Conservation (phyloP, 2,888 invertebrate species). For the Chorisops tibialis region DNA sequence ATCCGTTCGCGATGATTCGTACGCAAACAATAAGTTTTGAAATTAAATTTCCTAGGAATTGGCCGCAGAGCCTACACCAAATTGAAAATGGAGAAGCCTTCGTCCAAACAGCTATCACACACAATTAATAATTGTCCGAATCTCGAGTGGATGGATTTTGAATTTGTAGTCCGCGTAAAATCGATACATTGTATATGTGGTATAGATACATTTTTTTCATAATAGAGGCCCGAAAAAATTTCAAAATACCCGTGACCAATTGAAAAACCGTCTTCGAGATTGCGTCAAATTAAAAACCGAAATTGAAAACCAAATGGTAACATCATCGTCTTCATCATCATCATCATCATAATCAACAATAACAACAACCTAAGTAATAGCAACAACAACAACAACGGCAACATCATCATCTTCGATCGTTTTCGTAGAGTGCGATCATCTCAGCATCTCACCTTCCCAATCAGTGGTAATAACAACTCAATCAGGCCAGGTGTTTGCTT, state of each 20-base stretch:
- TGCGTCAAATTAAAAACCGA: conserved; percentile 29
- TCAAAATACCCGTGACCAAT: conserved; percentile 32
- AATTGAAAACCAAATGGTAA: conserved; percentile 33
- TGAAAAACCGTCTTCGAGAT: conserved; percentile 26
- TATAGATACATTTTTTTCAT: no score
- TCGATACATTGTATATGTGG: no score
- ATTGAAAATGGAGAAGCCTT: conserved; percentile 16
- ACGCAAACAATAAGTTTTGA: conserved; percentile 23
- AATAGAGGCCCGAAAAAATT: conserved; percentile 13
- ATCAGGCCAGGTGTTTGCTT: conserved; percentile 19
- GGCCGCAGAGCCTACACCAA: conserved; percentile 19
- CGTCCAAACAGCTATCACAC: neutral
- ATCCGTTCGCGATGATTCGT: conserved; percentile 24
- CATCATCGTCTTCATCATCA: conserved; percentile 29
- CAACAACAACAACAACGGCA: conserved; percentile 1
- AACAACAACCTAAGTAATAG: neutral
- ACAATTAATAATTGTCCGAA: no score
- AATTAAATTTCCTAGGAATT: conserved; percentile 24
- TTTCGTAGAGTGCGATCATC: conserved; percentile 22
- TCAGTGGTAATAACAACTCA: conserved; percentile 16
- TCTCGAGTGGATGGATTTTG: neutral
- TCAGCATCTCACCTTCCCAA: conserved; percentile 19
- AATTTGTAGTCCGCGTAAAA: conserved; percentile 17
- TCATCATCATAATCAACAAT: conserved; percentile 4
- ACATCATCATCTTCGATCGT: conserved; percentile 11